Evolutionary conservation across 2,888 invertebrate species (phyloP), one percentile per base, ranked within the genome.

Genomic region (Anorthoa munda): DNA sequence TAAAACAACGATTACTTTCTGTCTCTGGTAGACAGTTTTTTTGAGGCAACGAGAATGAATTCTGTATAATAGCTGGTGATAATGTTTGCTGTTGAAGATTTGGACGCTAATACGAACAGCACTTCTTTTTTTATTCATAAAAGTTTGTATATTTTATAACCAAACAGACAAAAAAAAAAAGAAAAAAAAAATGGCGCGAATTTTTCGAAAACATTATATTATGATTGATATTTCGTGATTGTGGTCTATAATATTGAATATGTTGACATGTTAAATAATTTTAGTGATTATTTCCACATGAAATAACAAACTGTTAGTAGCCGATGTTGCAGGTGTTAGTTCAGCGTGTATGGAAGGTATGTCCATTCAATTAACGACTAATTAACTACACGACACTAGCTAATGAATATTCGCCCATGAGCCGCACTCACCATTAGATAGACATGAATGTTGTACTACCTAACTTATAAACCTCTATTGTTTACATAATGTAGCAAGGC

Each of bases 1-100:
- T 59, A 76, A 74, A 74, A 66, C 66, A 60, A 70, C 65, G 58
- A 81, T 81, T 74, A 70, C 58, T 70, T 68, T 77, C 50, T 46
- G 66, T 77, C 77, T 66, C 12, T 60, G 63, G 18, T 12, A 69
- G 46, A 72, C 59, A 45, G 64, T 5, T 69, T 69, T 60, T 74
- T 60, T 60, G 18, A 12, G 13, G 17, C 23, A 45, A 67, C 31
- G 26, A 58, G 31, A 17, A 13, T 26, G n/a, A 21, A 11, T 45
- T 18, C 17, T n/a, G n/a, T 75, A 39, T 74, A 26, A 26, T 3
- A 26, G 26, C 18, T 48, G 23, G 4, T 67, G 21, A 39, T 48
- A n/a, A 46, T 11, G 46, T 23, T 73, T 51, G 17, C 65, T 74
- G 11, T 50, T 59, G 45, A 58, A 17, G 17, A 53, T 66, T 58